These are phyloP conservation scores for Streptopelia turtur DNA, from an alignment of 2,797 vertebrate genomes.

Conservation along the genomic window DNA sequence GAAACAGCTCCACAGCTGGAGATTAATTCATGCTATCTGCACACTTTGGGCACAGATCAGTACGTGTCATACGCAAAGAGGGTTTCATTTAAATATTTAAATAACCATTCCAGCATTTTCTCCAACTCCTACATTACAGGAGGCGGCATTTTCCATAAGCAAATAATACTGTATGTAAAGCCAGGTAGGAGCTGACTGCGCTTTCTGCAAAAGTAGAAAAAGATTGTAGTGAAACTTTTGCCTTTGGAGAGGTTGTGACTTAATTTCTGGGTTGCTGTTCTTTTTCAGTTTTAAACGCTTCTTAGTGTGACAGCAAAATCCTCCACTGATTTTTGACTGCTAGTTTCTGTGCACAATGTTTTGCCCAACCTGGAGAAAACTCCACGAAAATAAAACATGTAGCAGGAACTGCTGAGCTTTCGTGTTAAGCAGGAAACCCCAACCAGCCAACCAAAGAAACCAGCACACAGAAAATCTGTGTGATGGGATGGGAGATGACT, in stretches of 20 bases:
- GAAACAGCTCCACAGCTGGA: not conserved
- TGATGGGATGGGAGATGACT: not conserved
- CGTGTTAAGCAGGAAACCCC: not conserved
- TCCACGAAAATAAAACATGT: not conserved
- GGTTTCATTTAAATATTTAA: not conserved
- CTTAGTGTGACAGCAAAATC: not conserved
- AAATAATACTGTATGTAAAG: not conserved
- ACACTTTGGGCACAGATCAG: not conserved
- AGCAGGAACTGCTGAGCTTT: not conserved
- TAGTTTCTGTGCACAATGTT: not conserved
- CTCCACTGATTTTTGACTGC: not conserved
- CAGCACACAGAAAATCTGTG: not conserved
- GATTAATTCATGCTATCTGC: not conserved
- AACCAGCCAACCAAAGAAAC: not conserved
- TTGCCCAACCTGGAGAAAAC: not conserved
- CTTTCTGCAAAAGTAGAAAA: not conserved
- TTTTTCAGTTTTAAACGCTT: not conserved
- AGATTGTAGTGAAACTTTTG: not conserved
- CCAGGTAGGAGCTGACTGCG: not conserved
- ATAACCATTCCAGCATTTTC: not conserved
- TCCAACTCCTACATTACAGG: not conserved
- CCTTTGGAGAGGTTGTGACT: not conserved
- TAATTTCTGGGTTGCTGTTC: not conserved
- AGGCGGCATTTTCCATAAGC: not conserved
- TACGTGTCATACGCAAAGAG: not conserved